Evolutionary conservation across 2,113 vertebrate species (phyloP).

Genomic region (Microcebus griseorufus): DNA sequence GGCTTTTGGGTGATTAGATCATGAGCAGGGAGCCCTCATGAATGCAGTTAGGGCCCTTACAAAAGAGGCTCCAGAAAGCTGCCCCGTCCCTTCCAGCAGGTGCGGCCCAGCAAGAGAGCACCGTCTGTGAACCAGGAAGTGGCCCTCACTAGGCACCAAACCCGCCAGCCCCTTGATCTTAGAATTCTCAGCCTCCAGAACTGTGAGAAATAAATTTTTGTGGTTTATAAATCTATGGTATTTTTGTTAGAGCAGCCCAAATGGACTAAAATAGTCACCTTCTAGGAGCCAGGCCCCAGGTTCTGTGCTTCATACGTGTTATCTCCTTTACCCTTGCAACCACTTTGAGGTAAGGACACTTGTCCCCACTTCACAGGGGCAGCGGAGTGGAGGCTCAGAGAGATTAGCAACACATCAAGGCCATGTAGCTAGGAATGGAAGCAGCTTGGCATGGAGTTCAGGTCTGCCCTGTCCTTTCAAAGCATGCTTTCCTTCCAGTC

Average conservation of each 20-base stretch:
- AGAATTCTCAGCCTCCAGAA: background rate
- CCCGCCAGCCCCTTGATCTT: background rate
- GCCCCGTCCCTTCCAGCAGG: rapidly evolving
- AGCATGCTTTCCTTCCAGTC: rapidly evolving
- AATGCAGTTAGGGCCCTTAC: background rate
- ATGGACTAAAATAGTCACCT: background rate
- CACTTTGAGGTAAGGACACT: background rate
- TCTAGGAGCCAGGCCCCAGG: background rate
- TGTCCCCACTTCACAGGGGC: background rate
- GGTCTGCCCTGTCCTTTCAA: background rate
- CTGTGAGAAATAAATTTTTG: background rate
- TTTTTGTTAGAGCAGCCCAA: background rate
- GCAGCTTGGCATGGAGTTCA: background rate
- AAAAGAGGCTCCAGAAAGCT: background rate
- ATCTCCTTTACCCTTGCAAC: background rate
- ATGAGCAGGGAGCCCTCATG: background rate
- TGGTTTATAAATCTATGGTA: background rate
- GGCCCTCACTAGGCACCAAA: background rate
- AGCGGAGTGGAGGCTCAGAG: background rate
- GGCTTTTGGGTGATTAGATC: too few species aligned
- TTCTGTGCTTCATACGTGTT: background rate
- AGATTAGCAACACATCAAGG: background rate
- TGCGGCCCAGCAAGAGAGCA: background rate
- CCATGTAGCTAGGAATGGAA: background rate
- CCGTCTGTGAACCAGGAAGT: background rate